Evolutionary conservation across 2,888 invertebrate species (phyloP).

Genomic region (Cepaea hortensis): DNA sequence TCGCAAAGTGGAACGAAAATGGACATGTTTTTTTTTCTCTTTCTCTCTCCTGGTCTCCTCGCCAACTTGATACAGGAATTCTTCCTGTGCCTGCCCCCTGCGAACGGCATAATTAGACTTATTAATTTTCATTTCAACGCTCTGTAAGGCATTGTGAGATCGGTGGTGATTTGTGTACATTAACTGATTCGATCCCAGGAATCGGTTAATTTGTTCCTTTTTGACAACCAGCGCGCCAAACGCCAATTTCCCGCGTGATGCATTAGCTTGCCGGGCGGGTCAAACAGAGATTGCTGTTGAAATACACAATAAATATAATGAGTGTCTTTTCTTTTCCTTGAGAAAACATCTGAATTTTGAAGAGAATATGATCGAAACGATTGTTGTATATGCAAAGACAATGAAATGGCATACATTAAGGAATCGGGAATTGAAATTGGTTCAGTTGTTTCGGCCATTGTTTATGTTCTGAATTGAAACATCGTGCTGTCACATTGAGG

Average conservation of each 20-base stretch:
- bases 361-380: background rate
- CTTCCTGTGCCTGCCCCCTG: background rate
- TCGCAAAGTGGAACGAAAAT: conserved; percentile 34
- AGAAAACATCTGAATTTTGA: background rate
- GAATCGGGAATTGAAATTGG: background rate
- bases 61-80: conserved; percentile 20
- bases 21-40: background rate
- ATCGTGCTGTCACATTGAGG: too few species aligned
- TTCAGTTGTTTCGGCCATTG: background rate
- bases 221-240: conserved; percentile 33
- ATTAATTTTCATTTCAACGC: conserved; percentile 41
- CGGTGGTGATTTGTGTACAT: conserved; percentile 33
- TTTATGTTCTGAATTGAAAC: background rate
- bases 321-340: background rate
- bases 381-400: conserved; percentile 7
- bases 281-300: conserved; percentile 7
- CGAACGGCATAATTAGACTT: conserved; percentile 39
- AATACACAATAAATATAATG: conserved; percentile 2
- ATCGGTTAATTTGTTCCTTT: conserved; percentile 36
- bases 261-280: conserved; percentile 22
- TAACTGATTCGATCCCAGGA: conserved; percentile 35
- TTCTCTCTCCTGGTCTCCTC: background rate
- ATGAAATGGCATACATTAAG: conserved; percentile 4
- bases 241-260: conserved; percentile 37
- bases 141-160: conserved; percentile 24